A percentile compares a stretch with the other conserved stretches of the same genome.
Evolutionary conservation across 2,888 invertebrate species (phyloP).

Genomic region (Ochlodes sylvanus): DNA sequence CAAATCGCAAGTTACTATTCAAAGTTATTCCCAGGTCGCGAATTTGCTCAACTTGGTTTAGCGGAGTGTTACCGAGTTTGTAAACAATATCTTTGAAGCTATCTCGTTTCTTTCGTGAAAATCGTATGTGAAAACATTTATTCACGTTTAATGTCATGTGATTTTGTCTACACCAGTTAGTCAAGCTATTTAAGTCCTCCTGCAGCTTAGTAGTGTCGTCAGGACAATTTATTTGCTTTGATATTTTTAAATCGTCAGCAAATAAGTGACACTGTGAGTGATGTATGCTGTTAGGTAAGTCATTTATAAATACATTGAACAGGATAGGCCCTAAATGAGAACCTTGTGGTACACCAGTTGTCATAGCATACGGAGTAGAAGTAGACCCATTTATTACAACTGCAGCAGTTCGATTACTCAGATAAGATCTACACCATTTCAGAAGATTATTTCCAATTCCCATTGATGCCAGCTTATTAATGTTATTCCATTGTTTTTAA

Average conservation of each 20-base stretch:
- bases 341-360: conserved; percentile 19
- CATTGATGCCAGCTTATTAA: no score
- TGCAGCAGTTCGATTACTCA: background rate
- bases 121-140: conserved; percentile 17
- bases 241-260: conserved; percentile 27
- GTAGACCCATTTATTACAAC: background rate
- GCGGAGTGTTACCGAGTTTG: background rate
- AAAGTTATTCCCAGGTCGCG: background rate
- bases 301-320: conserved; percentile 25
- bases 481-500: background rate
- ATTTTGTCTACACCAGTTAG: conserved; percentile 3
- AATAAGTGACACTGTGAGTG: conserved; percentile 17
- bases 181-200: conserved; percentile 3
- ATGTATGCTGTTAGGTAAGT: background rate
- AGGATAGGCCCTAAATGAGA: conserved; percentile 16
- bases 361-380: background rate
- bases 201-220: conserved; percentile 5
- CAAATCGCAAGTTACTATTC: background rate
- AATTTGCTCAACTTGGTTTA: background rate
- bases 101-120: conserved; percentile 5
- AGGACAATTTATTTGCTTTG: background rate
- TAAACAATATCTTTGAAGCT: background rate
- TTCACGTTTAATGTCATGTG: background rate
- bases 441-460: background rate
- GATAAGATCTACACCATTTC: conserved; percentile 14